A percentile compares a stretch with the other conserved stretches of the same genome.
phyloP scores from a whole-genome alignment of 2,113 vertebrate species.

The Stictonetta naevosa region DNA sequence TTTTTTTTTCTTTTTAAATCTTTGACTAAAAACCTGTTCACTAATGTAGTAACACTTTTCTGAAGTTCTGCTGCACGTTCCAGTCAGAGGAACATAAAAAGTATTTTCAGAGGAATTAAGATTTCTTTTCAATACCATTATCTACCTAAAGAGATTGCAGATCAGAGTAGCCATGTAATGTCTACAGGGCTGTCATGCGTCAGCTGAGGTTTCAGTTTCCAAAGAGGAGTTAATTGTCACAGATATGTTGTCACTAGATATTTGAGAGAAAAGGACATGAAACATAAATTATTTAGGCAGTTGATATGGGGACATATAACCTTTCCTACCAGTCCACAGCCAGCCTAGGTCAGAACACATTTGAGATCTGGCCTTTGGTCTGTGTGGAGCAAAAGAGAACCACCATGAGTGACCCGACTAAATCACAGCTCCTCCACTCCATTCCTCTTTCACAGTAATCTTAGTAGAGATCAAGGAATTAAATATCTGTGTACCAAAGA shows the following conservation, averaged over 20 bases:
- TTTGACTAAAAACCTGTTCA: not conserved
- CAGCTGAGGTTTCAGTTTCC: not conserved
- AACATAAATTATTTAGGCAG: not conserved
- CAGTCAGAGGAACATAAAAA: not conserved
- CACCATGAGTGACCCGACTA: not conserved
- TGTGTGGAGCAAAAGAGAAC: not conserved
- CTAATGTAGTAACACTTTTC: not conserved
- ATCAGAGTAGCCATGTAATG: not conserved
- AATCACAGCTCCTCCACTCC: not conserved
- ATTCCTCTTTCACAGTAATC: not conserved
- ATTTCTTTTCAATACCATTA: not conserved
- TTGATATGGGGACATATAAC: not conserved
- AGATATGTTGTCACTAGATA: not conserved
- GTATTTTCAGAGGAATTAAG: not conserved
- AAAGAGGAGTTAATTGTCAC: not conserved
- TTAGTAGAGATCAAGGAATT: not conserved
- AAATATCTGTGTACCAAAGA: not conserved
- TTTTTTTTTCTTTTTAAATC: not conserved
- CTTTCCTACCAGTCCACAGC: not conserved
- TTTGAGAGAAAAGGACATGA: not conserved
- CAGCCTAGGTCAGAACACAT: not conserved
- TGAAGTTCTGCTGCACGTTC: not conserved
- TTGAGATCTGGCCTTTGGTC: not conserved
- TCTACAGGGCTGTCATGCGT: not conserved
- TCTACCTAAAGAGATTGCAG: not conserved